Evolutionary conservation across 2,113 vertebrate genomes (phyloP), one percentile per base, ranked within the genome.

Genomic region (Scomber colias): DNA sequence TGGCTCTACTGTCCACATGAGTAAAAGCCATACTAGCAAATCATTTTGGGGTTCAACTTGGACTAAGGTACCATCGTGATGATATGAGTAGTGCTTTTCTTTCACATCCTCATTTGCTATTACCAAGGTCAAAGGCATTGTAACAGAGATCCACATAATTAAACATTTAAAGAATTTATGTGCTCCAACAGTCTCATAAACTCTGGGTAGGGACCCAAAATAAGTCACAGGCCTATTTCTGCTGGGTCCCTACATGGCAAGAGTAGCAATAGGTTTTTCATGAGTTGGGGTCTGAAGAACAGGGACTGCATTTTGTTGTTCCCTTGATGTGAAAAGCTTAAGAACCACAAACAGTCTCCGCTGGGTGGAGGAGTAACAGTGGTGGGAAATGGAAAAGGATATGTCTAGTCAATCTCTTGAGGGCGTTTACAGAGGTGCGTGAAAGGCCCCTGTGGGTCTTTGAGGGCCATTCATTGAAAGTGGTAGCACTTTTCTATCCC

Each of bases 321-420:
- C 84, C 40, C 45, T 55, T 19, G 61, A 76, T 76, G 59, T 75
- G 49, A 81, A 90, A 89, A 64, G 77, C 71, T 85, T 70, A 78
- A 81, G 44, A 84, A 87, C 62, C 75, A 83, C 71, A 71, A 79
- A 65, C 60, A 74, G 78, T 68, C 87, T 85, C 88, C 92, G 87
- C 79, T 93, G 61, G 40, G 55, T 44, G 60, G 45, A 84, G 63
- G 60, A 77, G 49, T 56, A 77, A 88, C 95, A 95, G 94, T 93
- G 95, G 90, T 91, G 93, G 94, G 92, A 94, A 95, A 89, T 84
- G 19, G 75, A 93, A 94, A 95, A 83, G 24, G 72, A 93, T 94
- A 94, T 90, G 93, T 83, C 93, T 92, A 92, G 89, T 89, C 65
- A 94, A 88, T 86, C 71, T 83, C 95, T 94, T 92, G 91, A 89